Evolutionary conservation across 2,888 invertebrate genomes (phyloP).

Genomic region (Baccha elongata): DNA sequence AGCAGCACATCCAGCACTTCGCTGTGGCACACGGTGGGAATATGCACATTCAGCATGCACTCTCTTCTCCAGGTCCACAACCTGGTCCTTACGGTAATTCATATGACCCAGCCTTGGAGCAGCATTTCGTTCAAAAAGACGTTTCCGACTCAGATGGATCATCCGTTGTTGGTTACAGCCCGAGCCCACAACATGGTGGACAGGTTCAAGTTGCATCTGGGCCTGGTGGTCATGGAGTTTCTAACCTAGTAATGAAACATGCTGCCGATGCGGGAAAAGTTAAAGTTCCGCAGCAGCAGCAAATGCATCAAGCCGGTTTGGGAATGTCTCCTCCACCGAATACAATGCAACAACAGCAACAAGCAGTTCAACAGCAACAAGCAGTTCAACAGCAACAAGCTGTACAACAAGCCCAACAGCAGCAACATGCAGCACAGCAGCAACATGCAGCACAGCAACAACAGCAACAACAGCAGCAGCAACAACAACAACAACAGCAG

Average conservation of each 20-base stretch:
- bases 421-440: constrained; percentile 71
- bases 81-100: constrained; percentile 80
- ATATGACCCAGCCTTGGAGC: constrained; percentile 83
- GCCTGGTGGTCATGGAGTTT: constrained; percentile 46
- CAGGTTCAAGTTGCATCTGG: constrained; percentile 80
- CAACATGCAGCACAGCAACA: constrained; percentile 74
- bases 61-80: constrained; percentile 80
- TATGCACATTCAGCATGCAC: constrained; percentile 81
- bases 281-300: constrained; percentile 87
- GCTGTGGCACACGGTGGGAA: constrained; percentile 77
- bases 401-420: constrained; percentile 71
- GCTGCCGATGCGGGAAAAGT: constrained; percentile 80
- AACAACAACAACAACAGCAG: constrained; percentile 86
- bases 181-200: constrained; percentile 82
- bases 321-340: constrained; percentile 82
- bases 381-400: constrained; percentile 64
- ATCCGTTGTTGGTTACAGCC: constrained; percentile 82
- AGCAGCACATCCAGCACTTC: constrained; percentile 79
- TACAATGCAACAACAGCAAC: constrained; percentile 77
- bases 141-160: constrained; percentile 69
- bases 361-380: constrained; percentile 66
- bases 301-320: constrained; percentile 82
- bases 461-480: constrained; percentile 85
- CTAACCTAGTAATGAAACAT: constrained; percentile 81
- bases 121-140: constrained; percentile 80